Evolutionary conservation across 2,797 vertebrate genomes (phyloP), one percentile per base, ranked within the genome.

Genomic region (Cephalopachus bancanus): DNA sequence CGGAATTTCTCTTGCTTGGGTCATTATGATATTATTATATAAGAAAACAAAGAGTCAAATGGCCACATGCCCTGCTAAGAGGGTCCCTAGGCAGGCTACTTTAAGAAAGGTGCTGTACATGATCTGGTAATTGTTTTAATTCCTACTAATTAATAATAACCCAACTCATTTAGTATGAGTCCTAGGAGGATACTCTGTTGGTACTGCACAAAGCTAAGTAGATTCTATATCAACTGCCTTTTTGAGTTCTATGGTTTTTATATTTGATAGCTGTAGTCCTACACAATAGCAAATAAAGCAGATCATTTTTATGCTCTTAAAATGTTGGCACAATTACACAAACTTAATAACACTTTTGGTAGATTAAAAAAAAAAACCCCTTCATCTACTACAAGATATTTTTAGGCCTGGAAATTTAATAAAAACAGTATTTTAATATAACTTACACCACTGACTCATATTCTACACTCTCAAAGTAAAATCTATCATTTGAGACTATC

Each of bases 131-230:
- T 97, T 97, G 93, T 94, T 93, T 97, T 95, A 96, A 92, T 96
- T 92, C 15, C 33, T 89, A 92, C 91, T 96, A 96, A 97, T 97
- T 95, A 97, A 97, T 93, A 97, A 95, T 84, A 97, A 95, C 72
- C 75, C 89, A 98, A 93, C 83, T 94, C 94, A 96, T 96, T 95
- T 97, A 97, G 57, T 75, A 22, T 64, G 89, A 97, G 28, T 78
- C 93, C 78, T 90, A 49, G 53, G 96, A 94, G 95, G 95, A 91
- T 96, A 97, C 62, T 69, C 53, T 83, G 53, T 85, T 74, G 51
- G 80, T 78, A 64, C 74, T 44, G 37, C 91, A 95, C 76, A 88
- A 93, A 94, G 75, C 69, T 96, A 88, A 94, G 89, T 79, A 57
- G 59, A 81, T 93, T n/a, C 55, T 85, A 37, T 4, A 67, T 57